phyloP scores from a whole-genome alignment of 2,797 vertebrate genomes.

The Nannoperca australis region DNA sequence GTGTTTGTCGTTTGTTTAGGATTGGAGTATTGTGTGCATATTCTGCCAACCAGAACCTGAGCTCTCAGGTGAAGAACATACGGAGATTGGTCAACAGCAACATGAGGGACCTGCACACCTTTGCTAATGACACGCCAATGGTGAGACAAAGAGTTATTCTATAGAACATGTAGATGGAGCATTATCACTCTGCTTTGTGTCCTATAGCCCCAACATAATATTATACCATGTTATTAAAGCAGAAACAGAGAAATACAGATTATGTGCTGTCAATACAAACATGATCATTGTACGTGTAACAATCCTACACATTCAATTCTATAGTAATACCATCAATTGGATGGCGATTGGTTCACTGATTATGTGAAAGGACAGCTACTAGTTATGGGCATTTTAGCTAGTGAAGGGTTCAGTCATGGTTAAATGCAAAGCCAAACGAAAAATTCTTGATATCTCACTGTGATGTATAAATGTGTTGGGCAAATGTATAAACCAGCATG shows the following conservation, averaged over 20 bases:
- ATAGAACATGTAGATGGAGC: rapidly evolving
- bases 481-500: background rate
- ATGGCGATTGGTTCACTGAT: background rate
- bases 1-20: constrained; percentile 74
- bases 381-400: background rate
- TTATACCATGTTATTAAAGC: background rate
- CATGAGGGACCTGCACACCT: constrained; percentile 91
- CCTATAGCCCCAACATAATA: background rate
- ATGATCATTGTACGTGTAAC: background rate
- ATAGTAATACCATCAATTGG: background rate
- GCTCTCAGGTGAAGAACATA: constrained; percentile 88
- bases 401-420: background rate
- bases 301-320: background rate
- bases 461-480: too few species aligned
- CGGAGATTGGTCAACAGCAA: constrained; percentile 91
- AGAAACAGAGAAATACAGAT: background rate
- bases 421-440: constrained; percentile 1
- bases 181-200: background rate
- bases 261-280: background rate
- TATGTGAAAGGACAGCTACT: background rate
- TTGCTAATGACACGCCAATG: constrained; percentile 88
- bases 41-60: constrained; percentile 92
- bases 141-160: constrained; percentile 77
- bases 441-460: background rate
- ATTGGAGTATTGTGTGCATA: constrained; percentile 92